phyloP scores from a whole-genome alignment of 2,888 invertebrate genomes.

The Elysia crispata region DNA sequence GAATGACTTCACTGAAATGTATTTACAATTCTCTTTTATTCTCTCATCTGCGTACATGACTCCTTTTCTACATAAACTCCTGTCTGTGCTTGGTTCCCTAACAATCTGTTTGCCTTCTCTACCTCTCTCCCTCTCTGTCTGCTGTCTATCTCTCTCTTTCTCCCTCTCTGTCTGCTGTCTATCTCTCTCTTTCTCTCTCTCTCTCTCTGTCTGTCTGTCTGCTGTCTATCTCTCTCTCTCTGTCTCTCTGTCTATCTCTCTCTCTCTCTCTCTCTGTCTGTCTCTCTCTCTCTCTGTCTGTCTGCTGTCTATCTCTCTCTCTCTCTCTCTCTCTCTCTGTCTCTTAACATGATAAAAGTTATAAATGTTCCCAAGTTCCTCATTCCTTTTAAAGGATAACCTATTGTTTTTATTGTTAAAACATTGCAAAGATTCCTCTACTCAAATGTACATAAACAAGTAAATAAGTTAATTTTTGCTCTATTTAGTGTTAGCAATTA shows the following conservation, averaged over 20 bases:
- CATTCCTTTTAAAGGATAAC: neutral
- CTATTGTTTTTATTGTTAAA: neutral
- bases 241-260: no score
- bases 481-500: neutral
- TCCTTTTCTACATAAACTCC: neutral
- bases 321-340: neutral
- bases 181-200: neutral
- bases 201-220: neutral
- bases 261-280: conserved; percentile 21
- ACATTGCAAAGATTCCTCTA: no score
- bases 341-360: neutral
- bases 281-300: conserved; percentile 10
- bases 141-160: neutral
- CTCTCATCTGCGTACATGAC: neutral
- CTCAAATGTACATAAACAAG: neutral
- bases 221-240: neutral
- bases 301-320: conserved; percentile 12
- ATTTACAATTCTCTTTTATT: neutral
- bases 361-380: neutral
- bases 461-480: neutral
- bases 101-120: neutral
- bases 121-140: neutral
- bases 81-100: neutral
- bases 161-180: neutral
- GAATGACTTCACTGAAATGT: neutral